These are phyloP conservation scores for Microtus richardsoni DNA, from an alignment of 2,113 vertebrate genomes.

Conservation along the genomic window DNA sequence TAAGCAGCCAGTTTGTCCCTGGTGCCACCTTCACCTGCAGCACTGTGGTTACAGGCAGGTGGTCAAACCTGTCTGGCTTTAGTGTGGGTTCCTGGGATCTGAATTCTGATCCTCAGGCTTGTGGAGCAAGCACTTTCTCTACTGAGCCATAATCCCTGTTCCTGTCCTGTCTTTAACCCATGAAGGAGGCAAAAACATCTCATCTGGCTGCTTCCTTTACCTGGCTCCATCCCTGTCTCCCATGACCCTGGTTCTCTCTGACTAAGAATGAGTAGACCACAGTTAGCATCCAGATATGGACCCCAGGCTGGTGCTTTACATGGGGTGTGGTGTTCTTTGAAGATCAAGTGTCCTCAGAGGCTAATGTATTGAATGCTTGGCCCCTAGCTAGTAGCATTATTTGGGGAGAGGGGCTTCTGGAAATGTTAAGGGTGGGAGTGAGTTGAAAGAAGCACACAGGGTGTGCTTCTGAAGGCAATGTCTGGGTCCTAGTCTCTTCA, in stretches of 20 bases:
- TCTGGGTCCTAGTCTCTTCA: no score
- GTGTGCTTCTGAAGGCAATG: neutral
- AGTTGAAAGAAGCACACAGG: neutral
- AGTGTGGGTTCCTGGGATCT: neutral
- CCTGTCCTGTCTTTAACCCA: neutral
- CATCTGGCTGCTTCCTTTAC: neutral
- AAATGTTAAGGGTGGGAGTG: neutral
- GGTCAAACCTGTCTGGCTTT: neutral
- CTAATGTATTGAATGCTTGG: neutral
- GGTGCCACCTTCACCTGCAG: neutral
- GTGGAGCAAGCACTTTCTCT: neutral
- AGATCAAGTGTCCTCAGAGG: neutral
- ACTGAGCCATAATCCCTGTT: neutral
- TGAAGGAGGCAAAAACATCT: neutral
- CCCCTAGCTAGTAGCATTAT: neutral
- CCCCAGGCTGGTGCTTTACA: neutral
- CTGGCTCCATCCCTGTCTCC: neutral
- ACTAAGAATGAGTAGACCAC: neutral
- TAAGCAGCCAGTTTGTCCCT: no score
- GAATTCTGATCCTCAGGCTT: neutral
- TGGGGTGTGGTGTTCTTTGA: neutral
- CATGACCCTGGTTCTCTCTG: neutral
- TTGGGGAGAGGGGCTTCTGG: neutral
- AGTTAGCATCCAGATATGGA: rapidly evolving
- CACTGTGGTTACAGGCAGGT: neutral